Evolutionary conservation across 2,113 vertebrate species (phyloP).

Genomic region (Macrotis lagotis): DNA sequence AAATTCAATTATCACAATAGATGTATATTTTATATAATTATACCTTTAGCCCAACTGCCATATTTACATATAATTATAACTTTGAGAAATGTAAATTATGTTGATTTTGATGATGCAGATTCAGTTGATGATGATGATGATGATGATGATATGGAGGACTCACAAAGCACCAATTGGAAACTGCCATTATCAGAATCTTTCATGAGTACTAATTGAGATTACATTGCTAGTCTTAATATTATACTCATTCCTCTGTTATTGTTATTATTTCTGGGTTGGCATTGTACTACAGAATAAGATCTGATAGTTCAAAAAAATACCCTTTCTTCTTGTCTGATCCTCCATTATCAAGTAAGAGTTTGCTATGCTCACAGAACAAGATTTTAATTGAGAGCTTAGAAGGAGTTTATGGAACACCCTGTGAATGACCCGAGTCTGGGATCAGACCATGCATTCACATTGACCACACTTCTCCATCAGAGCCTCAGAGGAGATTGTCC

Average conservation of each 20-base stretch:
- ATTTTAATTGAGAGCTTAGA: constrained; percentile 12
- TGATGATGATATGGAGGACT: background rate
- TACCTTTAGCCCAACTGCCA: background rate
- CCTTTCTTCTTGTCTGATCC: background rate
- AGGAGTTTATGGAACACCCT: background rate
- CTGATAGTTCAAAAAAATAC: background rate
- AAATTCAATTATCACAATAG: background rate
- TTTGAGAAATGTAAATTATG: background rate
- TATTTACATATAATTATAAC: background rate
- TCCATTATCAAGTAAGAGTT: background rate
- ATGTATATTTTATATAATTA: background rate
- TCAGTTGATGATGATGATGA: background rate
- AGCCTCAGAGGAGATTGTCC: background rate
- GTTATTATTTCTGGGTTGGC: background rate
- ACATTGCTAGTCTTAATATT: background rate
- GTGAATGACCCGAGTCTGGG: background rate
- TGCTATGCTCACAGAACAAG: background rate
- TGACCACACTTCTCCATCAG: background rate
- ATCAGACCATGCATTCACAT: background rate
- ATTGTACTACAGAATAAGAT: background rate
- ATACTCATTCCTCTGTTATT: background rate
- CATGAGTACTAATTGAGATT: background rate
- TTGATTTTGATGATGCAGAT: background rate
- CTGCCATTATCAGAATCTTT: background rate
- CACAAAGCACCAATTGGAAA: background rate